phyloP scores from a whole-genome alignment of 2,113 vertebrate genomes.

The Nestor notabilis region DNA sequence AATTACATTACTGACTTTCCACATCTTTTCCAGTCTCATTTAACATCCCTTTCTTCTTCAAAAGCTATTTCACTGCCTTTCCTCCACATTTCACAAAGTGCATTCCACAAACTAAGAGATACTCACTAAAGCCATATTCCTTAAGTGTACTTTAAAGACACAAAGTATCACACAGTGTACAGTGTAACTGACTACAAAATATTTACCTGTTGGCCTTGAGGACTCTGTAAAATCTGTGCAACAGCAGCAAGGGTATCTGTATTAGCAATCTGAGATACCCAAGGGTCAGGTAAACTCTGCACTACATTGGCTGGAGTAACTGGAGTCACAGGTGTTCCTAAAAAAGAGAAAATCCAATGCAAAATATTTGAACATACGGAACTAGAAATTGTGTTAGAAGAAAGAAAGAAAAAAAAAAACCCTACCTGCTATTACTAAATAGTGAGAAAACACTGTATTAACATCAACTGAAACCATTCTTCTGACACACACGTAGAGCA shows the following conservation, averaged over 20 bases:
- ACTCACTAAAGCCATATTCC: not conserved
- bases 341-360: not conserved
- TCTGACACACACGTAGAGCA: not conserved
- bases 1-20: not conserved
- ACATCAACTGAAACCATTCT: not conserved
- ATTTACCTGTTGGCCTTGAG: constrained; percentile 96
- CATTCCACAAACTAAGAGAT: not conserved
- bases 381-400: not conserved
- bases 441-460: not conserved
- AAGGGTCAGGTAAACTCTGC: constrained; percentile 91
- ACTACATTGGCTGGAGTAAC: constrained; percentile 95
- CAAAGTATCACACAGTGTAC: not conserved
- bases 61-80: not conserved
- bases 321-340: constrained; percentile 95
- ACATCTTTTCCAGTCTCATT: not conserved
- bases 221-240: constrained; percentile 96
- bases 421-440: not conserved
- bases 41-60: not conserved
- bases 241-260: constrained; percentile 96
- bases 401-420: not conserved
- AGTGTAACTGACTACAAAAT: not conserved
- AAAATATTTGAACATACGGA: not conserved
- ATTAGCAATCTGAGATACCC: constrained; percentile 96
- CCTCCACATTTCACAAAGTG: not conserved
- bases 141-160: not conserved